Percentiles rank a stretch among this genome's conserved stretches.
phyloP scores from a whole-genome alignment of 2,888 invertebrate genomes.

The Parnassius glacialis region DNA sequence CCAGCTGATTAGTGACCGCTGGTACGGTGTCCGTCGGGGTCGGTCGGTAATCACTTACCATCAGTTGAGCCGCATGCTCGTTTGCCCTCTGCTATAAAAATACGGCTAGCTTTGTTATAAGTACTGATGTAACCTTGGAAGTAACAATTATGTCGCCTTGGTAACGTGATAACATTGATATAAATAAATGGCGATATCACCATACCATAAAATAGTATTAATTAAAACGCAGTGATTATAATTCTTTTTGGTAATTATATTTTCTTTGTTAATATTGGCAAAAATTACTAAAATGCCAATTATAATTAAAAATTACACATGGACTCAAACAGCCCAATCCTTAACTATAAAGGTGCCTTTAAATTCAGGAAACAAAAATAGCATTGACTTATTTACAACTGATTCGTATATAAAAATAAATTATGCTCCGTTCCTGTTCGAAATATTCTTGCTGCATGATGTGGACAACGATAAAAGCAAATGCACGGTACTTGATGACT shows the following conservation, averaged over 20 bases:
- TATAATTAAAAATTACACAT: conserved; percentile 86
- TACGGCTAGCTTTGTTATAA: no score
- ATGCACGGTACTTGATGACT: conserved; percentile 82
- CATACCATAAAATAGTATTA: no score
- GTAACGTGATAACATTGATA: conserved; percentile 7
- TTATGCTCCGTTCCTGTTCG: conserved; percentile 87
- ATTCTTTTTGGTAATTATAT: no score
- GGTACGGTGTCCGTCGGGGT: no score
- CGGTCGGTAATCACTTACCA: no score
- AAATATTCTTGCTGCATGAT: conserved; percentile 83
- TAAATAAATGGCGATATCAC: no score
- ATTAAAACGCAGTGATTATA: no score
- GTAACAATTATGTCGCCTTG: background rate
- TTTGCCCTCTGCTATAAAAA: no score
- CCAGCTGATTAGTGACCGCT: no score
- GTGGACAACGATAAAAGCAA: conserved; percentile 83
- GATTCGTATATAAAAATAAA: conserved; percentile 87
- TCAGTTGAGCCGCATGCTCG: no score
- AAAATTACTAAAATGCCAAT: conserved; percentile 82
- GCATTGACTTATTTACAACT: conserved; percentile 85
- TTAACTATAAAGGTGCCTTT: conserved; percentile 85
- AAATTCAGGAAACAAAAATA: conserved; percentile 81
- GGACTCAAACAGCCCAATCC: conserved; percentile 85
- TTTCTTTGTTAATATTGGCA: no score
- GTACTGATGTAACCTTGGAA: no score